These are phyloP conservation scores for Lepetodrilus schrolli DNA, from an alignment of 2,888 invertebrate species.

Conservation along the genomic window DNA sequence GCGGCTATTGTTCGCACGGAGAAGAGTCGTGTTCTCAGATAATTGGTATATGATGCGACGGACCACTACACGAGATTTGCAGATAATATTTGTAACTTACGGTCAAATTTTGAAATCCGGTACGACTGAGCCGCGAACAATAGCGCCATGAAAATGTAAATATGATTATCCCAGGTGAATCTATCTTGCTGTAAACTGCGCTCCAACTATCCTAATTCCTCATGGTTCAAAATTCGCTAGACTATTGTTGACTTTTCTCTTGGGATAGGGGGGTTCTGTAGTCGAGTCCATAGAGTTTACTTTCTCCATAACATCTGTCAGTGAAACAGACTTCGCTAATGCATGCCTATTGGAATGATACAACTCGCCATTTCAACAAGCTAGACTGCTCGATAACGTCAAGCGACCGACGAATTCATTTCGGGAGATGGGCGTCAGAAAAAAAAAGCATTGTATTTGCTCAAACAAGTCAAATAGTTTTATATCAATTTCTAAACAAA, in stretches of 20 bases:
- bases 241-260: not conserved
- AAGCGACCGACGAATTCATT: too few species aligned
- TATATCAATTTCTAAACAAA: too few species aligned
- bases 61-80: constrained; percentile 10
- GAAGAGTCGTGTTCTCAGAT: constrained; percentile 2
- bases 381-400: not conserved
- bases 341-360: not conserved
- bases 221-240: not conserved
- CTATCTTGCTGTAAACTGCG: not conserved
- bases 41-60: constrained; percentile 27
- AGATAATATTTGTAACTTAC: not conserved
- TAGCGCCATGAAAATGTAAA: not conserved
- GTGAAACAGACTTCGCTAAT: not conserved
- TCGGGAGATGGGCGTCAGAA: too few species aligned
- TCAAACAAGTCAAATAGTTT: too few species aligned
- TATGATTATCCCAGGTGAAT: not conserved
- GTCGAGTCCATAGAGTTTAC: not conserved
- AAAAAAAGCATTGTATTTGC: too few species aligned
- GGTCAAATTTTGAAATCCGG: not conserved
- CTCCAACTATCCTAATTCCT: constrained; percentile 6
- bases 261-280: not conserved
- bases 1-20: constrained; percentile 5
- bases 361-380: not conserved
- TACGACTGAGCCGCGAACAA: not conserved
- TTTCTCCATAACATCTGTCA: not conserved